These are phyloP conservation scores for Alligator mississippiensis DNA, from an alignment of 2,113 vertebrate genomes.

Conservation along the genomic window DNA sequence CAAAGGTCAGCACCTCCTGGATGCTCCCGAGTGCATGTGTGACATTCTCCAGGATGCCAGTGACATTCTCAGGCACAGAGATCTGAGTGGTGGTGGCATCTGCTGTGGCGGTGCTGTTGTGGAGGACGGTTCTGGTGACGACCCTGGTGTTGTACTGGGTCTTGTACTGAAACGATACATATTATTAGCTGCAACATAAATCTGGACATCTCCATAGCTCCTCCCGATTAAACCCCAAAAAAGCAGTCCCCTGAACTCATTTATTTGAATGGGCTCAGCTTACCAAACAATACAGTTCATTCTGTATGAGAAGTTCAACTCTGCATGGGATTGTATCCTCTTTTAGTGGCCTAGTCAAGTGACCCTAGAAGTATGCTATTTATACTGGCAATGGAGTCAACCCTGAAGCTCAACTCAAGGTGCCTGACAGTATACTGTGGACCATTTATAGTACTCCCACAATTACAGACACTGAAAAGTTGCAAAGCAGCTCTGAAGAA, in stretches of 20 bases:
- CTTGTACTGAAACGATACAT: constrained; percentile 89
- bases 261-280: neutral
- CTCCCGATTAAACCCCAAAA: neutral
- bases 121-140: constrained; percentile 76
- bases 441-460: neutral
- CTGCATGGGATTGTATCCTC: neutral
- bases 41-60: constrained; percentile 78
- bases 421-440: neutral
- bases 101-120: constrained; percentile 65
- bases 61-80: constrained; percentile 71
- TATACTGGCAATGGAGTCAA: neutral
- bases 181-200: constrained; percentile 13
- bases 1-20: constrained; percentile 85
- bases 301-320: neutral
- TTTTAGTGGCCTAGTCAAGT: neutral
- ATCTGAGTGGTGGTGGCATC: constrained; percentile 58
- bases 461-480: neutral
- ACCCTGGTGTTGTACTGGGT: constrained; percentile 86
- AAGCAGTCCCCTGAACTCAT: neutral
- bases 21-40: constrained; percentile 79
- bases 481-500: neutral
- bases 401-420: neutral
- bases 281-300: neutral
- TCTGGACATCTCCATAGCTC: neutral
- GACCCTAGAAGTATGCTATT: neutral